Evolutionary conservation across 2,888 invertebrate species (phyloP).

Genomic region (Dasypogon diadema): DNA sequence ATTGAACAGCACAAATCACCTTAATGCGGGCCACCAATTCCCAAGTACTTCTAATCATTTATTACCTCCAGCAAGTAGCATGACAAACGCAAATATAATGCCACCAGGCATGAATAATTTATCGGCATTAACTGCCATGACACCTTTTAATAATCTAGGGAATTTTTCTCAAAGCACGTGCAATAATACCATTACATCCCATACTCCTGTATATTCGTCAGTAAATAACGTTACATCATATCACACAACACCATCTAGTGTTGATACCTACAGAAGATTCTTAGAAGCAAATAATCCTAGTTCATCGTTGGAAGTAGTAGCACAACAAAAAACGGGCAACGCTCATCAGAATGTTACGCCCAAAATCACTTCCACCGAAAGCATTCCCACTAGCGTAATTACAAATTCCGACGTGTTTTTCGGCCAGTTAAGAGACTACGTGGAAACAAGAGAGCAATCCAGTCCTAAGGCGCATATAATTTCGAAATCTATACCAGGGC

Average conservation of each 20-base stretch:
- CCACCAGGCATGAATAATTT: background rate
- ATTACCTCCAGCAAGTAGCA: background rate
- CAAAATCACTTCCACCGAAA: constrained; percentile 17
- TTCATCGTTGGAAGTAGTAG: background rate
- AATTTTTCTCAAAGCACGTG: constrained; percentile 28
- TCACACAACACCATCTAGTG: constrained; percentile 3
- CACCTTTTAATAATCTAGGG: constrained; percentile 43
- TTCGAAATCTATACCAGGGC: background rate
- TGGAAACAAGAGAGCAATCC: background rate
- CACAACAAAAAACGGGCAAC: background rate
- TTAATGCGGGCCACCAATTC: background rate
- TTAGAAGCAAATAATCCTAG: constrained; percentile 15
- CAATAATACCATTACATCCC: constrained; percentile 24
- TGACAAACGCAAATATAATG: constrained; percentile 24
- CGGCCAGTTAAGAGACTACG: background rate
- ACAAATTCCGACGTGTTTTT: constrained; percentile 35
- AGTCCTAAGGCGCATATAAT: background rate
- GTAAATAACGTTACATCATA: background rate
- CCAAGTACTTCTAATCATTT: background rate
- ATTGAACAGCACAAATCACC: constrained; percentile 2
- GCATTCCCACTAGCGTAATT: constrained; percentile 55
- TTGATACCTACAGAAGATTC: background rate
- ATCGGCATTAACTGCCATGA: constrained; percentile 4
- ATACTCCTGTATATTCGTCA: constrained; percentile 32
- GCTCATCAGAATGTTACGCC: background rate